Evolutionary conservation across 53 echinoderm and acorn worm genomes (phyloP).

Genomic region (Paelopatides confundens): DNA sequence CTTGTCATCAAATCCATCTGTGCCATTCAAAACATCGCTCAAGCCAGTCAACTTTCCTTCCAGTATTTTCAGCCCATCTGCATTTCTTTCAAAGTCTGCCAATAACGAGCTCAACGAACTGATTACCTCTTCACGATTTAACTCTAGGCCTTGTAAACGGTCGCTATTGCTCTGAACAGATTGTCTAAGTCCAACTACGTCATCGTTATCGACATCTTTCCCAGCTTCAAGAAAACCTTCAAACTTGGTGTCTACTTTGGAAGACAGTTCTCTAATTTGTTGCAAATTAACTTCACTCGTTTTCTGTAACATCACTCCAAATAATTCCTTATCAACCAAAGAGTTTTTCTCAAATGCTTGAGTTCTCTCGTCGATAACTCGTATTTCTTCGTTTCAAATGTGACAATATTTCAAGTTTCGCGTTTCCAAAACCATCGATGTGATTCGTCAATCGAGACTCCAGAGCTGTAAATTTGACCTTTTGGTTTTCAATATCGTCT

Average conservation of each 20-base stretch:
- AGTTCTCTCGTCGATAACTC: neutral
- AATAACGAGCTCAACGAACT: neutral
- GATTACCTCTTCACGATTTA: neutral
- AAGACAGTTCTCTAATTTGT: neutral
- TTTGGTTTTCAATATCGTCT: conserved; percentile 14
- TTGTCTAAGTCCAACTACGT: neutral
- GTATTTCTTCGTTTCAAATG: neutral
- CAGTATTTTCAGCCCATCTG: neutral
- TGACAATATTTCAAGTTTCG: neutral
- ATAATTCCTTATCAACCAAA: neutral
- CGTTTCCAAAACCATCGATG: neutral
- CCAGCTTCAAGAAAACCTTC: neutral
- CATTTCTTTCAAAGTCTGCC: neutral
- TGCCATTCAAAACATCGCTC: neutral
- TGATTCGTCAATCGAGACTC: neutral
- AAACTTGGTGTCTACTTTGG: neutral
- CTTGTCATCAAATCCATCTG: neutral
- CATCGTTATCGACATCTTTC: neutral
- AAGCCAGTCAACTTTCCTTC: neutral
- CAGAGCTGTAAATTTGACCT: neutral
- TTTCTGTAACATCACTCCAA: conserved; percentile 3
- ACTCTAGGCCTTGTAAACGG: neutral
- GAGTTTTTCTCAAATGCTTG: neutral
- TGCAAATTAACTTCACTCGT: neutral
- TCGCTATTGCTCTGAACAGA: neutral